phyloP scores from a whole-genome alignment of 1,140 invertebrate species.

The Caenorhabditis remanei region DNA sequence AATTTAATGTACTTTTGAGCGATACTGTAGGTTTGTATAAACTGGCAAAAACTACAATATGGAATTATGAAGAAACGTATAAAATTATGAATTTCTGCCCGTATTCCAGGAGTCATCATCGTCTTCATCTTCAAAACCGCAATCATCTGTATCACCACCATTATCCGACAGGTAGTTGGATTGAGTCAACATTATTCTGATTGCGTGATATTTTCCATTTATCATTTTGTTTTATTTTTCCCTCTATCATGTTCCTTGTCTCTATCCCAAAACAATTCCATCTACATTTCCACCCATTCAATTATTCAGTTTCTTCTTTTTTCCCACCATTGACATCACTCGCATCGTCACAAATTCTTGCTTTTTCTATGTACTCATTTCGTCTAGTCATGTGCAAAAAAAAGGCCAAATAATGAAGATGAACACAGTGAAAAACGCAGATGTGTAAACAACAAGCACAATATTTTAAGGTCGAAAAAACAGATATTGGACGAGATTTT shows the following conservation, averaged over 20 bases:
- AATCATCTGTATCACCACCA: slow-evolving; percentile 35
- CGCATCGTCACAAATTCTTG: slow-evolving; percentile 11
- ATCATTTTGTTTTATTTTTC: neutral
- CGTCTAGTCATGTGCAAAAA: slow-evolving; percentile 36
- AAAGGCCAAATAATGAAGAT: slow-evolving; percentile 16
- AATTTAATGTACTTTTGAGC: no score
- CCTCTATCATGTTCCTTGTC: slow-evolving; percentile 18
- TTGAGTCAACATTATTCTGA: neutral
- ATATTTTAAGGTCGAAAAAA: slow-evolving; percentile 42
- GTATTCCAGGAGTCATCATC: slow-evolving; percentile 31
- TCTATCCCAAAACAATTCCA: neutral
- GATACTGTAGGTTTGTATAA: no score
- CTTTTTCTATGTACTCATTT: slow-evolving; percentile 26
- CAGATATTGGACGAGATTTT: slow-evolving; percentile 36
- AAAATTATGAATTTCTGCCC: no score
- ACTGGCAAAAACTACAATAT: no score
- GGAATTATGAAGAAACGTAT: no score
- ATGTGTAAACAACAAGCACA: neutral
- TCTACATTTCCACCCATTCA: neutral
- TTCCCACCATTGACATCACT: neutral
- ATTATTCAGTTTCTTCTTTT: neutral
- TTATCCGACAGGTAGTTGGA: slow-evolving; percentile 34
- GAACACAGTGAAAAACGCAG: neutral
- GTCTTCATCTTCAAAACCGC: neutral
- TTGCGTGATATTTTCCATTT: neutral